Evolutionary conservation across 2,113 vertebrate genomes (phyloP).

Genomic region (Dolichallabes microphthalmus): DNA sequence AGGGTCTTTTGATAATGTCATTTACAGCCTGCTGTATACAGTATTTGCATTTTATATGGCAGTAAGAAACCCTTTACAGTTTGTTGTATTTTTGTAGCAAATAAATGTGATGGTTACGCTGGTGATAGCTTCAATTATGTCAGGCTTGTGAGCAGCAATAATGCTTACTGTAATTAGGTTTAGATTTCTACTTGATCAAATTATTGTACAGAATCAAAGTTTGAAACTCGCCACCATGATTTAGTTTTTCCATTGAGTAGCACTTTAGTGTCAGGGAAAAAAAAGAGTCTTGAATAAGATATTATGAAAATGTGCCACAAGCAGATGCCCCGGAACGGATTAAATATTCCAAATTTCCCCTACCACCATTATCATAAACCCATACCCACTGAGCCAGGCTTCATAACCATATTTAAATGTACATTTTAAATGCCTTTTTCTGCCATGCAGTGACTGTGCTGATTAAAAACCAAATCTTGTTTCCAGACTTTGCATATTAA

Average conservation of each 20-base stretch:
- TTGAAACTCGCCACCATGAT: slow-evolving; percentile 31
- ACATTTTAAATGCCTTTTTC: slow-evolving; percentile 56
- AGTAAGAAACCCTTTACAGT: slow-evolving; percentile 23
- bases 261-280: slow-evolving; percentile 7
- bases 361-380: slow-evolving; percentile 48
- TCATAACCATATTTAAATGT: slow-evolving; percentile 58
- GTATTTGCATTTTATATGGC: slow-evolving; percentile 18
- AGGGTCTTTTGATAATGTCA: neutral
- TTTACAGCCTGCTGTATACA: slow-evolving; percentile 1
- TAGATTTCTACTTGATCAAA: slow-evolving; percentile 45
- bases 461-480: slow-evolving; percentile 62
- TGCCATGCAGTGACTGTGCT: slow-evolving; percentile 47
- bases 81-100: slow-evolving; percentile 31
- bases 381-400: slow-evolving; percentile 48
- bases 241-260: slow-evolving; percentile 35
- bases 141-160: slow-evolving; percentile 49
- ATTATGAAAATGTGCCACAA: slow-evolving; percentile 53
- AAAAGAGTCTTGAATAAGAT: slow-evolving; percentile 48
- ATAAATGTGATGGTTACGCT: slow-evolving; percentile 39
- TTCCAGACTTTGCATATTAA: slow-evolving; percentile 62
- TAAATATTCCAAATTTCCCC: slow-evolving; percentile 52
- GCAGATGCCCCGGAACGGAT: slow-evolving; percentile 49
- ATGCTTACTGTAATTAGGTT: slow-evolving; percentile 49
- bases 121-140: slow-evolving; percentile 41
- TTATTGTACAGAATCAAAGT: slow-evolving; percentile 47